A percentile compares a stretch with the other conserved stretches of the same genome.
phyloP scores from a whole-genome alignment of 2,888 invertebrate genomes.

The Oasisia sp. region DNA sequence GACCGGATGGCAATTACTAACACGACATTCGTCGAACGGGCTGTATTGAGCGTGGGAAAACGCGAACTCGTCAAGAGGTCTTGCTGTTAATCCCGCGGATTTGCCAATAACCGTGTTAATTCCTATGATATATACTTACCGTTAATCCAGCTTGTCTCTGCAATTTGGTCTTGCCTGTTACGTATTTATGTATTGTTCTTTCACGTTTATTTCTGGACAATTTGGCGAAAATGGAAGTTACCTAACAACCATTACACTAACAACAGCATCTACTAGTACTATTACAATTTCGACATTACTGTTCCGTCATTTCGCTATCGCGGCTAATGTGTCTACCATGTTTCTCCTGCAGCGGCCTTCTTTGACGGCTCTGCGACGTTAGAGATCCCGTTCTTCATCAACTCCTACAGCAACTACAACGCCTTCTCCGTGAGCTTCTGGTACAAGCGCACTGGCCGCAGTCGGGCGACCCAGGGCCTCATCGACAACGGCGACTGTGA shows the following conservation, averaged over 20 bases:
- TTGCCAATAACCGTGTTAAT: too few relatives aligned
- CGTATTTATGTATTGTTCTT: too few relatives aligned
- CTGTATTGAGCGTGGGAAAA: too few relatives aligned
- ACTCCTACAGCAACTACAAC: not conserved
- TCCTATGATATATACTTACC: too few relatives aligned
- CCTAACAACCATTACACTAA: not conserved
- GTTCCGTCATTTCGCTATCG: not conserved
- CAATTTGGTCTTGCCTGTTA: too few relatives aligned
- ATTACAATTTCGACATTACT: not conserved
- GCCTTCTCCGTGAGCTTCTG: slow-evolving; percentile 8
- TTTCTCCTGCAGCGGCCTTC: not conserved
- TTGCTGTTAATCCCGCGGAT: too few relatives aligned
- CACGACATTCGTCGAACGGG: too few relatives aligned
- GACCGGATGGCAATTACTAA: too few relatives aligned
- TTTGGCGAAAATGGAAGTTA: too few relatives aligned
- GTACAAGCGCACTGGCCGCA: not conserved
- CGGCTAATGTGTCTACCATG: not conserved
- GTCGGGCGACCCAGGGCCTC: not conserved
- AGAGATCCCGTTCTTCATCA: slow-evolving; percentile 1
- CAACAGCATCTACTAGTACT: not conserved
- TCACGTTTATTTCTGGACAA: too few relatives aligned
- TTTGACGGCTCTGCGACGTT: not conserved
- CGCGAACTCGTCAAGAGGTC: too few relatives aligned
- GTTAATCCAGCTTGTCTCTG: too few relatives aligned
- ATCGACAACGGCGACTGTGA: slow-evolving; percentile 23